Evolutionary conservation across 2,888 invertebrate genomes (phyloP), one percentile per base, ranked within the genome.

Genomic region (Colostygia pectinataria): DNA sequence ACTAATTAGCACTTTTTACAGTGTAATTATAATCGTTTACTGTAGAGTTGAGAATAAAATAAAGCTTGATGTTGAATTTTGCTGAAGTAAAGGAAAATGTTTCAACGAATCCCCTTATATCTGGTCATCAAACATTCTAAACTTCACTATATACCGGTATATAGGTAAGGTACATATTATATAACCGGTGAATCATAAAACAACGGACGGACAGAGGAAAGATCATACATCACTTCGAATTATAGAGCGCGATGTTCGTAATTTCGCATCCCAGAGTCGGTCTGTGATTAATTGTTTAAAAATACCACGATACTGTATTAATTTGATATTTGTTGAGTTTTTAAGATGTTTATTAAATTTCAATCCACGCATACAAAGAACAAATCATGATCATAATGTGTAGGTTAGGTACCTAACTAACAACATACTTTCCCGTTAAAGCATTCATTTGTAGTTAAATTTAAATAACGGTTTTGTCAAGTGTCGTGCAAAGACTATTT

Each of bases 401-500:
- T n/a, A n/a, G n/a, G n/a, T n/a, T n/a, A n/a, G n/a, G n/a, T 18
- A 18, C 18, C 18, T 18, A 18, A 18, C 2, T 18, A 18, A 18
- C 18, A 18, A 18, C 6, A 4, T 6, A 2, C 6, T 6, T 20
- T 6, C 5, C 6, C 1, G 65, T 54, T 63, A 65, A 63, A 65
- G 68, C 67, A 23, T 67, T 64, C 62, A 53, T 61, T 65, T 57
- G 60, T 36, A 62, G 65, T 66, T n/a, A n/a, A n/a, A n/a, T n/a
- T 71, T 65, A 61, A 57, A 62, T 83, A 83, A 82, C 83, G 82
- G 81, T 63, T 60, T 56, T 60, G 63, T 74, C 68, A 70, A 66
- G 61, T 76, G 74, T 86, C 85, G 86, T 86, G 88, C 77, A 63
- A 68, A 64, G 60, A 76, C 80, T 74, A 84, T 87, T 83, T 82